Evolutionary conservation across 2,888 invertebrate genomes (phyloP).

Genomic region (Clostera curtula): DNA sequence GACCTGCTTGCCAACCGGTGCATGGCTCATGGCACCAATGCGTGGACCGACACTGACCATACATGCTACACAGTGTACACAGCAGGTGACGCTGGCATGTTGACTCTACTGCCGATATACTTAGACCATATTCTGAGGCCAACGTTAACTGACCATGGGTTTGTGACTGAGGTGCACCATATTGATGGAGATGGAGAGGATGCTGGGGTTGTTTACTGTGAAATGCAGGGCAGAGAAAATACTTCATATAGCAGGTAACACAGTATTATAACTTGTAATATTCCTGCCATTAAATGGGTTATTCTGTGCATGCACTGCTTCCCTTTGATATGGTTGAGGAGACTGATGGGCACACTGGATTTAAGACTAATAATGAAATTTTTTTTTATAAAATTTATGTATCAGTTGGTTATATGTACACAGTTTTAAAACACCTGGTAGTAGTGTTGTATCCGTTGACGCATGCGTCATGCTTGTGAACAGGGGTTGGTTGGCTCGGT

Average conservation of each 20-base stretch:
- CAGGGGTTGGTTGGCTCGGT: too few species aligned
- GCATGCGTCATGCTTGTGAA: too few species aligned
- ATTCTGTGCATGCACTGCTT: too few species aligned
- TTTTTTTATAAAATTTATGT: too few species aligned
- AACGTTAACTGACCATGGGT: conserved; percentile 86
- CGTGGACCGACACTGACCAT: conserved; percentile 90
- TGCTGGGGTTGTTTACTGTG: conserved; percentile 96
- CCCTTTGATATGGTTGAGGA: too few species aligned
- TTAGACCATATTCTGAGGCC: conserved; percentile 93
- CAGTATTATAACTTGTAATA: neutral
- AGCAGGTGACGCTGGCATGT: conserved; percentile 87
- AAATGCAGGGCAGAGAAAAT: conserved; percentile 93
- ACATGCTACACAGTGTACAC: conserved; percentile 93
- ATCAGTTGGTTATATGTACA: too few species aligned
- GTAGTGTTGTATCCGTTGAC: too few species aligned
- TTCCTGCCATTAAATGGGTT: too few species aligned
- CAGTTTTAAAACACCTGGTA: too few species aligned
- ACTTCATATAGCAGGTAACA: conserved; percentile 79
- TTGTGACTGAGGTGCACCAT: conserved; percentile 93
- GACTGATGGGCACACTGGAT: too few species aligned
- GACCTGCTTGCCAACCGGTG: conserved; percentile 93
- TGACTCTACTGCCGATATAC: conserved; percentile 91
- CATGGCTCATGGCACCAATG: conserved; percentile 93
- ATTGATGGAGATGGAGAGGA: conserved; percentile 91
- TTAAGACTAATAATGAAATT: too few species aligned